A percentile compares a stretch with the other conserved stretches of the same genome.
These are phyloP conservation scores for Bostrychus sinensis DNA, from an alignment of 2,113 vertebrate genomes.

Conservation along the genomic window DNA sequence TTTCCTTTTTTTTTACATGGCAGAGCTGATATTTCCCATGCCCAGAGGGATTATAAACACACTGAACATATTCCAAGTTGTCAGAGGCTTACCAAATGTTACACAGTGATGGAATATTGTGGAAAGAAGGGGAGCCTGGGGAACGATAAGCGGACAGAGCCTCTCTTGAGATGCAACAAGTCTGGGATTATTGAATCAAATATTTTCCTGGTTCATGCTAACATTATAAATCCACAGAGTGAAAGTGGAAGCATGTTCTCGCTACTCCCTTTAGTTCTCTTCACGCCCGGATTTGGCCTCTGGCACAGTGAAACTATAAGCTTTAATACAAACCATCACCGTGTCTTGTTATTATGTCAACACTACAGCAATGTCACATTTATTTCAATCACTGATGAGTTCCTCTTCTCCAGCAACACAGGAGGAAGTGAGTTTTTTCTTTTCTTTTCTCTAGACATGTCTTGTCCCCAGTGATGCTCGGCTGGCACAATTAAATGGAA, in stretches of 20 bases:
- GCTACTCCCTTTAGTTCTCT: not conserved
- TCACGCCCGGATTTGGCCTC: conserved; percentile 15
- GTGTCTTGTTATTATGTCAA: conserved; percentile 2
- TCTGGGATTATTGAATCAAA: conserved; percentile 44
- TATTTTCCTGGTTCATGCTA: conserved; percentile 6
- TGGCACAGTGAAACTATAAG: conserved; percentile 13
- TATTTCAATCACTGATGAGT: conserved; percentile 2
- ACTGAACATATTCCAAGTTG: not conserved
- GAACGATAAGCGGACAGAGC: conserved; percentile 7
- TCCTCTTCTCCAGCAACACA: too few relatives aligned
- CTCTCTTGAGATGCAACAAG: conserved; percentile 31
- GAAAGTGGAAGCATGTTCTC: conserved; percentile 12
- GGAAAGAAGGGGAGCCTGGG: conserved; percentile 15
- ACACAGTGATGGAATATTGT: conserved; percentile 12
- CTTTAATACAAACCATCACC: conserved; percentile 21
- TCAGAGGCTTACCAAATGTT: conserved; percentile 16
- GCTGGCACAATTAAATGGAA: conserved; percentile 54
- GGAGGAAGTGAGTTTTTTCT: not conserved
- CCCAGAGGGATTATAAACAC: conserved; percentile 2
- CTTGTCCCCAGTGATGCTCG: conserved; percentile 33
- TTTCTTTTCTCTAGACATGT: conserved; percentile 7
- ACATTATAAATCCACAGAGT: conserved; percentile 10
- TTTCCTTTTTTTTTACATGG: not conserved
- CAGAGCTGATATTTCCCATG: not conserved
- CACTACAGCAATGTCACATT: not conserved